These are phyloP conservation scores for Falcunculus frontatus DNA, from an alignment of 2,113 vertebrate genomes.

Conservation along the genomic window DNA sequence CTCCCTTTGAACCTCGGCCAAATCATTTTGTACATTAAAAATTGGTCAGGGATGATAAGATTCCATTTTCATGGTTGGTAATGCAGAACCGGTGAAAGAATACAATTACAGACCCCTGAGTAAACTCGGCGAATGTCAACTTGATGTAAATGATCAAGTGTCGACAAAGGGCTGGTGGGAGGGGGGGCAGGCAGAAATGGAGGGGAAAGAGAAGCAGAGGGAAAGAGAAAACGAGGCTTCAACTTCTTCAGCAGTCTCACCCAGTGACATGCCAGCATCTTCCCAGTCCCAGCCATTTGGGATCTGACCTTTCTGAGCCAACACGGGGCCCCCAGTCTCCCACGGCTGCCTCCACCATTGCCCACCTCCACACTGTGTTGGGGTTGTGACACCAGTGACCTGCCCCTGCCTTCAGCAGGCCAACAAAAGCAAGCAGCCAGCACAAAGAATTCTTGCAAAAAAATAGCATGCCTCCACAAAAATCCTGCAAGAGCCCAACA, in stretches of 20 bases:
- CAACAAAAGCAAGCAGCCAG: not conserved
- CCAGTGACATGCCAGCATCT: not conserved
- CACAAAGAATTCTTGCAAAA: constrained; percentile 5
- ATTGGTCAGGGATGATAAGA: constrained; percentile 99
- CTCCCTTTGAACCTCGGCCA: constrained; percentile 96
- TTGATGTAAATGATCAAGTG: constrained; percentile 99
- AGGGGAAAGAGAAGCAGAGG: not conserved
- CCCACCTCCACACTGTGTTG: rapidly evolving
- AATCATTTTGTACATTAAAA: constrained; percentile 99
- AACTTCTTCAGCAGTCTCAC: not conserved
- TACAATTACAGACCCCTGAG: constrained; percentile 99
- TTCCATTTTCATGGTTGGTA: constrained; percentile 99
- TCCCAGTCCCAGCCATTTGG: not conserved
- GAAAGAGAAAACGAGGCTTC: not conserved
- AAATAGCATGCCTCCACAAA: not conserved
- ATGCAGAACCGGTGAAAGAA: constrained; percentile 99
- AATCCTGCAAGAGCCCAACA: not conserved
- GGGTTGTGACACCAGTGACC: not conserved
- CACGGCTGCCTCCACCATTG: rapidly evolving
- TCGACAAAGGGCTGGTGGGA: constrained; percentile 74
- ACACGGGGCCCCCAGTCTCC: not conserved
- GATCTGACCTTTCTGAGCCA: not conserved
- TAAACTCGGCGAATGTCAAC: constrained; percentile 99
- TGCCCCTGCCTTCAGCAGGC: not conserved
- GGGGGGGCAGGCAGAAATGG: constrained; percentile 16